Evolutionary conservation across 1,140 invertebrate species (phyloP), one percentile per base, ranked within the genome.

Genomic region (Zophobas morio): DNA sequence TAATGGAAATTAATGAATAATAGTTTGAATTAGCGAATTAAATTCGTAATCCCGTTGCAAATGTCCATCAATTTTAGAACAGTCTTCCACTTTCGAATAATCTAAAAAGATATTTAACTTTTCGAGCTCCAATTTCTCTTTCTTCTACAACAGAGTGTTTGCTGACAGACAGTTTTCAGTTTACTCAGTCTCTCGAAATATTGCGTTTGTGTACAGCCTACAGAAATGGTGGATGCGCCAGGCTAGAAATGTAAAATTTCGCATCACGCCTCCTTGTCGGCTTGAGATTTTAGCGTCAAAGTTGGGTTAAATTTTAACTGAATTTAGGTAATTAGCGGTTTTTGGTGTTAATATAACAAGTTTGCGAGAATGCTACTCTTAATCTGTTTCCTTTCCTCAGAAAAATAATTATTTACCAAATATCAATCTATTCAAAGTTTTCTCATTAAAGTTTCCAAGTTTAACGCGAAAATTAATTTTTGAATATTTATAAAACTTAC

Each of bases 161-260:
- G 0, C n/a, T 54, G 8, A 32, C n/a, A 34, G n/a, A 37, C 35
- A 60, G 3, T 46, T 8, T 46, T 46, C 42, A 46, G 6, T 46
- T 46, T 46, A 46, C 6, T 46, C 20, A 20, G 20, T 20, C 42
- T 46, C 6, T 46, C 6, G 3, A 8, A 46, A 46, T 46, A 46
- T 46, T 46, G 3, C 3, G 3, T 8, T 4, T 46, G 6, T 4
- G 6, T 46, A 4, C 2, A 5, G 54, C 2, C 6, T 4, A 1
- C 3, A 57, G 33, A 63, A 66, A 46, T 66, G 60, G 60, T 66
- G 60, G 60, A 66, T 40, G 60, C 60, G 60, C 60, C 60, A 39
- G 60, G 60, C 2, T 20, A 66, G 39, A n/a, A 51, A 6, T 51
- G n/a, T 51, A 20, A 4, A 3, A 46, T 46, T 46, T 46, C 42